Evolutionary conservation across 1,140 invertebrate genomes (phyloP).

Genomic region (Pogonus chalceus): DNA sequence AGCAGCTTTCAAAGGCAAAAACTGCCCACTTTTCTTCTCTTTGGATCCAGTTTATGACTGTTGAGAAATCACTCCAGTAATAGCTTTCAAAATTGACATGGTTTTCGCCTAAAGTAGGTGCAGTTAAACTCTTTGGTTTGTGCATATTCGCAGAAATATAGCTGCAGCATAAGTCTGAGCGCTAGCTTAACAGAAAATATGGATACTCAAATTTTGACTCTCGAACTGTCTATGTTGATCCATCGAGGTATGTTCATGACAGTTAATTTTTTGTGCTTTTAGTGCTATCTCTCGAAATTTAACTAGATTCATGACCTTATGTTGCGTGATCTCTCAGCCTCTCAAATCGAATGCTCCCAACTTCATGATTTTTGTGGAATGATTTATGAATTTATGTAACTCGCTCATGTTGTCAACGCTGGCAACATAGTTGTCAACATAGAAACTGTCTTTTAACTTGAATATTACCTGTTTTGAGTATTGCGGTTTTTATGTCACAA

Average conservation of each 20-base stretch:
- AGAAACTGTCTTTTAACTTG: conserved; percentile 16
- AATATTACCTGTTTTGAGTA: not conserved
- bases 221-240: too few species aligned
- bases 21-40: conserved; percentile 23
- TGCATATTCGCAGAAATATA: too few species aligned
- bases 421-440: conserved; percentile 26
- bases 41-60: conserved; percentile 30
- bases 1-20: conserved; percentile 32
- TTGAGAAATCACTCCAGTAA: conserved; percentile 31
- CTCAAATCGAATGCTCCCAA: conserved; percentile 21
- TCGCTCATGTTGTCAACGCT: conserved; percentile 14
- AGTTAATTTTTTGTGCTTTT: too few species aligned
- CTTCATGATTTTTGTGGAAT: conserved; percentile 15
- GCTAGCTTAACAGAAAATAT: too few species aligned
- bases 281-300: too few species aligned
- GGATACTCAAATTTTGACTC: too few species aligned
- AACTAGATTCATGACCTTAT: too few species aligned
- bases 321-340: conserved; percentile 18
- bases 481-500: not conserved
- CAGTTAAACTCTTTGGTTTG: too few species aligned
- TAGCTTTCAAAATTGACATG: too few species aligned
- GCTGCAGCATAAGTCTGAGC: too few species aligned
- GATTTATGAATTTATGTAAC: conserved; percentile 16
- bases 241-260: too few species aligned
- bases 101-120: too few species aligned